Evolutionary conservation across 1,140 invertebrate genomes (phyloP).

Genomic region (Papilio polyxenes): DNA sequence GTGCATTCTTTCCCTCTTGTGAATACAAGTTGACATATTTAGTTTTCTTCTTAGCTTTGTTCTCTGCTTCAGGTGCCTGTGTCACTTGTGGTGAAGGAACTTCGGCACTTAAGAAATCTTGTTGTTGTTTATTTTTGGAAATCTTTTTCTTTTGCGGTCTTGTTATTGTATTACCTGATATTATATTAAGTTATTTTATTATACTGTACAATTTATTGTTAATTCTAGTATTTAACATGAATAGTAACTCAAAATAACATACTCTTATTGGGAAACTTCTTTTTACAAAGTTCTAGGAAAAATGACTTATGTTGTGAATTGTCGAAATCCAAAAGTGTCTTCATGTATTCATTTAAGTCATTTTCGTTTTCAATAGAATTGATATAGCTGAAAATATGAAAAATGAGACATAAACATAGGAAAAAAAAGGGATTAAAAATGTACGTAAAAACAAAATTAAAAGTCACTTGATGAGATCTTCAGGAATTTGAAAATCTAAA

Average conservation of each 20-base stretch:
- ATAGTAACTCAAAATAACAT: conserved; percentile 34
- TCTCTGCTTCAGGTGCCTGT: conserved; percentile 56
- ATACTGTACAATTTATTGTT: not conserved
- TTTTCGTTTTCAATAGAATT: conserved; percentile 83
- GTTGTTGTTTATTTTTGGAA: conserved; percentile 72
- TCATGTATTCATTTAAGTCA: conserved; percentile 87
- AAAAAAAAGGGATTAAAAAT: not conserved
- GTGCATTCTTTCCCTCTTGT: conserved; percentile 85
- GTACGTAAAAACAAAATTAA: conserved; percentile 26
- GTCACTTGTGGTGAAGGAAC: conserved; percentile 39
- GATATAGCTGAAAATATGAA: conserved; percentile 80
- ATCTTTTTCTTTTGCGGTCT: conserved; percentile 73
- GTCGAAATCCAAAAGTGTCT: conserved; percentile 83
- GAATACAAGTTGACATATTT: conserved; percentile 90
- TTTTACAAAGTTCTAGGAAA: conserved; percentile 83
- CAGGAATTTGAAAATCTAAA: conserved; percentile 83
- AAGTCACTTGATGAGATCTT: conserved; percentile 83
- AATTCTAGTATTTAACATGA: conserved; percentile 6
- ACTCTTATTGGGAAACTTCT: conserved; percentile 71
- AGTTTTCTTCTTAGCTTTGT: conserved; percentile 84
- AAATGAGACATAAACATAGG: conserved; percentile 20
- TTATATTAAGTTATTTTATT: conserved; percentile 21
- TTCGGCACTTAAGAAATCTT: conserved; percentile 59
- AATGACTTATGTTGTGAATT: conserved; percentile 85
- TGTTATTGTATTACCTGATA: conserved; percentile 53